Evolutionary conservation across 2,113 vertebrate genomes (phyloP).

Genomic region (Perca fluviatilis): DNA sequence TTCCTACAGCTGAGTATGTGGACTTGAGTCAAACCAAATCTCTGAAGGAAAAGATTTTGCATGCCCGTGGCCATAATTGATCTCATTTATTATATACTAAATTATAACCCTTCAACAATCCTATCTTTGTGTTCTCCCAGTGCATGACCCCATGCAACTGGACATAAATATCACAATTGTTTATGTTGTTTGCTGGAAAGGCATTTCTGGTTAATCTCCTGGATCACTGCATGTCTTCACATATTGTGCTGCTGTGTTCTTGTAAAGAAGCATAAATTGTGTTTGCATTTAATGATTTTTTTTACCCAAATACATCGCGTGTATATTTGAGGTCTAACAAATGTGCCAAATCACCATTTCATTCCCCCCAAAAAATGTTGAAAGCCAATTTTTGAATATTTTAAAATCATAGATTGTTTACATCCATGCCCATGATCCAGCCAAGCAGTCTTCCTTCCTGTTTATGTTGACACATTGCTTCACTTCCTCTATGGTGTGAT

Average conservation of each 20-base stretch:
- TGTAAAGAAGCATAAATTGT: neutral
- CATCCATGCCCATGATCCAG: neutral
- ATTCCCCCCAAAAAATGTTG: neutral
- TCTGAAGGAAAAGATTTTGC: conserved; percentile 3
- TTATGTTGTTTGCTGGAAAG: conserved; percentile 11
- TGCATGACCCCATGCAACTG: neutral
- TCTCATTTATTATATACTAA: conserved; percentile 10
- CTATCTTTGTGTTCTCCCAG: neutral
- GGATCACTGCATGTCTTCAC: neutral
- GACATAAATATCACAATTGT: conserved; percentile 1
- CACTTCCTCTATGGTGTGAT: neutral
- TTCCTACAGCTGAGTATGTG: conserved; percentile 64
- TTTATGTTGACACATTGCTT: neutral
- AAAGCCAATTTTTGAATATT: neutral
- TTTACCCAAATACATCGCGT: neutral
- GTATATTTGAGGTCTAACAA: neutral
- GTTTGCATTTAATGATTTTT: neutral
- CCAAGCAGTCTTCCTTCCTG: neutral
- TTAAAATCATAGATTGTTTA: neutral
- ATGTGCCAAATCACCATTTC: neutral
- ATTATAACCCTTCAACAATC: neutral
- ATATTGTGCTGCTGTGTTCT: neutral
- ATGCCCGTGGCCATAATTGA: conserved; percentile 5
- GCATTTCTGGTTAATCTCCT: neutral
- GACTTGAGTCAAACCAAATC: conserved; percentile 45